phyloP scores from a whole-genome alignment of 2,888 invertebrate species.

The Acleris laterana region DNA sequence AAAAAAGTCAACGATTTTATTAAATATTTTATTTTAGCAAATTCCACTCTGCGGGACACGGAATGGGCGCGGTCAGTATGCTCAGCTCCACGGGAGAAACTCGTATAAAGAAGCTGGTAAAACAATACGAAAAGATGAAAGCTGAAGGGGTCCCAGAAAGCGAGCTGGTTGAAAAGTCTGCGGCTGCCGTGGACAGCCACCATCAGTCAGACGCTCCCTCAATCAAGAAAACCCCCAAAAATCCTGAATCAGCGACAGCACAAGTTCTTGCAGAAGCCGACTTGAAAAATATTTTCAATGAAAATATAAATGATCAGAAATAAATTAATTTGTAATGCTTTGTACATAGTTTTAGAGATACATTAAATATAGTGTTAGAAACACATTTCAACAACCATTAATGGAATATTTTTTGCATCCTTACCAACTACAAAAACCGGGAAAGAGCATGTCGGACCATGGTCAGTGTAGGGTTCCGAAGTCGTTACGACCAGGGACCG shows the following conservation, averaged over 20 bases:
- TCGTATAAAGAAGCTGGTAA: slow-evolving; percentile 85
- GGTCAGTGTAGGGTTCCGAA: no score
- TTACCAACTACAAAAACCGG: no score
- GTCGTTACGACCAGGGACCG: no score
- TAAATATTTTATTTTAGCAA: slow-evolving; percentile 76
- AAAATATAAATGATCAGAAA: slow-evolving; percentile 52
- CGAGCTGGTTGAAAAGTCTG: slow-evolving; percentile 75
- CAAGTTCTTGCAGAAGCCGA: slow-evolving; percentile 62
- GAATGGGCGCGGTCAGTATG: slow-evolving; percentile 83
- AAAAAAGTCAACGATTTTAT: background rate
- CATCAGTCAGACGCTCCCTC: slow-evolving; percentile 51
- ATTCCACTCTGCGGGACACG: slow-evolving; percentile 86
- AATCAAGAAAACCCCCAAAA: slow-evolving; percentile 44
- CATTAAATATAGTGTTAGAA: slow-evolving; percentile 11
- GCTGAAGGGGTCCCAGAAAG: slow-evolving; percentile 79
- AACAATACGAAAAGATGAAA: slow-evolving; percentile 85
- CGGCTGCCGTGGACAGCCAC: slow-evolving; percentile 55
- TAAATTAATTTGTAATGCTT: background rate
- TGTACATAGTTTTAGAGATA: slow-evolving; percentile 11
- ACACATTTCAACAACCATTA: background rate
- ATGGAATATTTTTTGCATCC: no score
- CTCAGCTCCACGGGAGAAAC: slow-evolving; percentile 78
- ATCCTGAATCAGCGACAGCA: slow-evolving; percentile 60
- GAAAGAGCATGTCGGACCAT: no score
- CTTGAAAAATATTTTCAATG: slow-evolving; percentile 67